Percentiles rank a stretch among this genome's conserved stretches.
These are phyloP conservation scores for Onychomys arenicola DNA, from an alignment of 2,797 vertebrate species.

Conservation along the genomic window DNA sequence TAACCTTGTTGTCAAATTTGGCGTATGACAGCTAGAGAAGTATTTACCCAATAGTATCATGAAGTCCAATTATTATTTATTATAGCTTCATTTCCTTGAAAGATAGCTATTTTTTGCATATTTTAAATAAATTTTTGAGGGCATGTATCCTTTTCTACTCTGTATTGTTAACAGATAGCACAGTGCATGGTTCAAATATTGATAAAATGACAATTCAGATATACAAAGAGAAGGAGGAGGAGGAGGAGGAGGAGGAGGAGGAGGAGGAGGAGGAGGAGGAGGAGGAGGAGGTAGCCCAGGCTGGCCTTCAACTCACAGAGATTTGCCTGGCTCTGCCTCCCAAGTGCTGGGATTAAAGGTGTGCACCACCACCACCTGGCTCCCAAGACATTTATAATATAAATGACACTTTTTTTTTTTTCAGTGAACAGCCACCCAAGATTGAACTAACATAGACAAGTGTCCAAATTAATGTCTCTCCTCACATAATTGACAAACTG, in stretches of 20 bases:
- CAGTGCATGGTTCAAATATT: not conserved
- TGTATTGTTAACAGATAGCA: not conserved
- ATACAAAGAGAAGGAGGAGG: not conserved
- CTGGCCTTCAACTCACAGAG: too few relatives aligned
- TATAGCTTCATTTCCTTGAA: not conserved
- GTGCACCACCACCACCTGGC: too few relatives aligned
- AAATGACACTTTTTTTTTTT: not conserved
- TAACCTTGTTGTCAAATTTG: not conserved
- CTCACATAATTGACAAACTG: not conserved
- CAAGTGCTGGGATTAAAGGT: too few relatives aligned
- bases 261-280: too few relatives aligned
- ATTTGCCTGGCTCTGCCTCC: too few relatives aligned
- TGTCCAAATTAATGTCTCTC: not conserved
- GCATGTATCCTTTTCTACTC: not conserved
- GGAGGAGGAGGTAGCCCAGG: too few relatives aligned
- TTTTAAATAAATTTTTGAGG: not conserved
- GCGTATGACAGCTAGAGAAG: not conserved
- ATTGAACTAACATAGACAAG: not conserved
- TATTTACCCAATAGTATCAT: not conserved
- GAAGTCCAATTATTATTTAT: not conserved
- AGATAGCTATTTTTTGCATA: not conserved
- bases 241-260: too few relatives aligned
- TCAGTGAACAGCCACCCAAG: not conserved
- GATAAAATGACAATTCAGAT: not conserved
- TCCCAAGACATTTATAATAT: not conserved